A percentile compares a stretch with the other conserved stretches of the same genome.
Conservation (phyloP, 2,888 invertebrate species). For the Rotaria socialis region DNA sequence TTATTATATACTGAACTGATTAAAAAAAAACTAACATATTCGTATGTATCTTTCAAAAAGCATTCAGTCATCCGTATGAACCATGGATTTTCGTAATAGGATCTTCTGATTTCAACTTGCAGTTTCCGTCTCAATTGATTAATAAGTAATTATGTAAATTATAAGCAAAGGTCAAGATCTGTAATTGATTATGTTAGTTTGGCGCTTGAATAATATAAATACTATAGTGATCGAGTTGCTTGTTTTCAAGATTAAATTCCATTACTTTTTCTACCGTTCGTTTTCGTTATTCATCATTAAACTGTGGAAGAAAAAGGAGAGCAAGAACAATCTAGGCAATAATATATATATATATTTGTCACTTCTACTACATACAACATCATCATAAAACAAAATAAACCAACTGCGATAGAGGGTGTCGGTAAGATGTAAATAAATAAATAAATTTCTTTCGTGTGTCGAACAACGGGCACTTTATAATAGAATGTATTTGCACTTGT, state of each 20-base stretch:
- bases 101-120: too few relatives aligned
- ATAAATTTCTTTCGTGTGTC: background rate
- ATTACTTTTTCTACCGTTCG: background rate
- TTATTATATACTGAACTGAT: too few relatives aligned
- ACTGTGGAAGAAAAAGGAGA: background rate
- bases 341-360: background rate
- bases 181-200: background rate
- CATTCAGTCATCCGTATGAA: too few relatives aligned
- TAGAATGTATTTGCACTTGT: background rate
- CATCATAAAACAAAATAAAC: background rate
- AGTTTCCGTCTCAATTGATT: too few relatives aligned
- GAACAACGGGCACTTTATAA: background rate
- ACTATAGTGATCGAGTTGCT: background rate
- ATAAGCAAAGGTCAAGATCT: too few relatives aligned
- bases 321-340: background rate
- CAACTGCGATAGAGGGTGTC: constrained; percentile 20
- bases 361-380: background rate
- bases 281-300: background rate
- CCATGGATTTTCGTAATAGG: too few relatives aligned
- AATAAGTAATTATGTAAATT: too few relatives aligned
- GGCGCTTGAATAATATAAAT: background rate
- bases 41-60: too few relatives aligned
- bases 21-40: too few relatives aligned
- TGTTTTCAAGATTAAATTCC: background rate
- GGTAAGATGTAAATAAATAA: constrained; percentile 14